These are phyloP conservation scores for Acanthisitta chloris DNA, from an alignment of 2,113 vertebrate genomes.

Conservation along the genomic window DNA sequence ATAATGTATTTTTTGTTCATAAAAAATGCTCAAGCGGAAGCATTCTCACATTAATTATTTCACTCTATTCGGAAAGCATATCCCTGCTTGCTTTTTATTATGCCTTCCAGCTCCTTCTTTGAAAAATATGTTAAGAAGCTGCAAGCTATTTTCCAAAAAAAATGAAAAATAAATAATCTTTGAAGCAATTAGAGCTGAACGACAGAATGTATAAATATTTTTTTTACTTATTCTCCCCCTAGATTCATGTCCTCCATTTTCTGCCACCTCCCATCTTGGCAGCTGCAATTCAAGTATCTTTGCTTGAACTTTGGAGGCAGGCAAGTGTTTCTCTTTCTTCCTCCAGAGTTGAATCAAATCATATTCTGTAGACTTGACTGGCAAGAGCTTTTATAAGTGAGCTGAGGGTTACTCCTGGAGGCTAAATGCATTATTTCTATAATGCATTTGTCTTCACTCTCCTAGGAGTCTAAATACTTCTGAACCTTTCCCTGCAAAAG, in stretches of 20 bases:
- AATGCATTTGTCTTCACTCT: constrained; percentile 66
- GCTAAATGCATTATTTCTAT: constrained; percentile 74
- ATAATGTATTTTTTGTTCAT: constrained; percentile 79
- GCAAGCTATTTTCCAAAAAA: constrained; percentile 76
- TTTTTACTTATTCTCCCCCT: constrained; percentile 75
- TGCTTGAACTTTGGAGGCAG: constrained; percentile 72
- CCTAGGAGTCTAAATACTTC: constrained; percentile 67
- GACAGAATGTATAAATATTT: constrained; percentile 76
- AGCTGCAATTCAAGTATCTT: constrained; percentile 67
- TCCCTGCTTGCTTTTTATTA: constrained; percentile 82
- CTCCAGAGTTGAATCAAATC: constrained; percentile 69
- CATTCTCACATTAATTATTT: constrained; percentile 84
- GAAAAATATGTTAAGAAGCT: constrained; percentile 80
- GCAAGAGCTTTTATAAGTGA: constrained; percentile 72
- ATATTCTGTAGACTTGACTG: constrained; percentile 73
- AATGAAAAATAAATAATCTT: constrained; percentile 81
- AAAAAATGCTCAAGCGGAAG: constrained; percentile 76
- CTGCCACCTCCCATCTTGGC: constrained; percentile 69
- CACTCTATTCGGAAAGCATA: constrained; percentile 78
- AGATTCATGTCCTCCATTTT: constrained; percentile 67
- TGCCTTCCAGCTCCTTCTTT: constrained; percentile 80
- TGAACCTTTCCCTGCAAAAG: constrained; percentile 65
- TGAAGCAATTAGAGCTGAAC: constrained; percentile 79
- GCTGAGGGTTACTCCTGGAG: constrained; percentile 68
- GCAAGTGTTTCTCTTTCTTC: constrained; percentile 69